Base-by-base conservation (phyloP, 2,113 vertebrate species). In the Donacobius atricapilla region DNA sequence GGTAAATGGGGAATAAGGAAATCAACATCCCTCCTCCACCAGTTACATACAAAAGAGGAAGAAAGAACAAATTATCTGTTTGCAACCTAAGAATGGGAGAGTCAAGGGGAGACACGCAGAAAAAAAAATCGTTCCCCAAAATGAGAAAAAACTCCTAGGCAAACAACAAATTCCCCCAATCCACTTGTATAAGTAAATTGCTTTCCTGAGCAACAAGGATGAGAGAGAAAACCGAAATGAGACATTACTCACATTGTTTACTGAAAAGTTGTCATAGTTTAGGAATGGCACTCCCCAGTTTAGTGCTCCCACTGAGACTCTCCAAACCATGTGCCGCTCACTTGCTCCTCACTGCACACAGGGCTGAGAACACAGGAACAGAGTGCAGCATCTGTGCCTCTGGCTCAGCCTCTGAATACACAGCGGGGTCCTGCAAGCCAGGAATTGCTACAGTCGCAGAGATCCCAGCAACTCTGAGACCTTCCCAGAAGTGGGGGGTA, bases 211-310 rank as follows among this genome's bases (percentile, higher is more conserved):
- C 24, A 93, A 58, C n/a, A 87, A 72, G 4, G 30, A 48, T 81
- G 28, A 81, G 37, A 61, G 33, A 54, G 33, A 63, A 83, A 57
- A 84, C 7, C 45, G 10, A 48, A 56, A 64, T 15, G 23, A 73
- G 11, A 20, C 13, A 37, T 73, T n/a, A 48, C 22, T 87, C 4
- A 1, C 1, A 0, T 37, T 66, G 33, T 60, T 91, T 88, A 35
- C 44, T 56, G n/a, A 27, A 37, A 42, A 44, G 11, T 15, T 37
- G 14, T 15, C 22, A 12, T 33, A 14, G 11, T 37, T 58, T 69
- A 28, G 6, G 27, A 60, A 15, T 0, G 0, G 37, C 40, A 33
- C 18, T 37, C 22, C 44, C 28, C 33, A 33, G 0, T 51, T 60
- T 28, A 10, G 33, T 19, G 22, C 22, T 44, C 45, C 12, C 22